These are phyloP conservation scores for Deroptyus accipitrinus DNA, from an alignment of 2,113 vertebrate genomes.

Conservation along the genomic window DNA sequence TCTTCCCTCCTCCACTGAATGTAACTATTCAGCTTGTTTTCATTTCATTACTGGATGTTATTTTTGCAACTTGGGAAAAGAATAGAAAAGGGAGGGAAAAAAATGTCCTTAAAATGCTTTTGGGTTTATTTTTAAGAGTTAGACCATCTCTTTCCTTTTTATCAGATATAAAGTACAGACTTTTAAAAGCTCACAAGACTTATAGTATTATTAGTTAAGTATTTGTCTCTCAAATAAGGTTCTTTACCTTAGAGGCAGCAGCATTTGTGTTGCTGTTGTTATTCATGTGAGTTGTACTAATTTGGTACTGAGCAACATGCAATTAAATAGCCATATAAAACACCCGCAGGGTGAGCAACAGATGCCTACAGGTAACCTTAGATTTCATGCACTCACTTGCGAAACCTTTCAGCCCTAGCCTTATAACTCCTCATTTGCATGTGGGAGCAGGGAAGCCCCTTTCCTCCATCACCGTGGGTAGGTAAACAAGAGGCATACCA, in stretches of 20 bases:
- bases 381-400: background rate
- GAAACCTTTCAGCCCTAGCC: background rate
- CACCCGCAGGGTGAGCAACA: background rate
- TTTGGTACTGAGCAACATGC: background rate
- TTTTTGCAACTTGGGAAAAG: slow-evolving; percentile 55
- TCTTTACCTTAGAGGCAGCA: background rate
- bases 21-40: slow-evolving; percentile 68
- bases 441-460: background rate
- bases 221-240: background rate
- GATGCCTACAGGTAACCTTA: background rate
- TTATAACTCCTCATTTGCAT: background rate
- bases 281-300: background rate
- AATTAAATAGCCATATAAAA: slow-evolving; percentile 24
- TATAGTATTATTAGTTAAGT: background rate
- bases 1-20: slow-evolving; percentile 52
- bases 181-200: background rate
- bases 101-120: slow-evolving; percentile 24
- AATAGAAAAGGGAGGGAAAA: background rate
- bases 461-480: background rate
- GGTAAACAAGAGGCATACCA: background rate
- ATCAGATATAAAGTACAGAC: background rate
- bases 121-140: background rate
- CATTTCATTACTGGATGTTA: slow-evolving; percentile 73
- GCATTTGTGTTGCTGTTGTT: background rate
- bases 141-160: slow-evolving; percentile 15